Conservation (phyloP, 2,888 invertebrate species). For the Drosophila aldrichi region DNA sequence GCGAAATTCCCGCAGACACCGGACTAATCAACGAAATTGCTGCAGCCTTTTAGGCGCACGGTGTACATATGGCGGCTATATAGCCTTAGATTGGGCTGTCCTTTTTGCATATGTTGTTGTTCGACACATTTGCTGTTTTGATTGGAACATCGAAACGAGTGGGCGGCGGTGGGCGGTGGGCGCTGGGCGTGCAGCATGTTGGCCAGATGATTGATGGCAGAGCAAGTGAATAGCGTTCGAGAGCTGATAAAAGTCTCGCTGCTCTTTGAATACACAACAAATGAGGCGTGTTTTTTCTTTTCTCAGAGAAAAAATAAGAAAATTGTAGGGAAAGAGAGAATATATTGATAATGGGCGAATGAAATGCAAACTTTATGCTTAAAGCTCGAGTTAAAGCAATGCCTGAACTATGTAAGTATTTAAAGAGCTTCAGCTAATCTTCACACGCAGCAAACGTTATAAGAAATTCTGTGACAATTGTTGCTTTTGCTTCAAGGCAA, state of each 20-base stretch:
- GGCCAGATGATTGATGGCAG: slow-evolving; percentile 58
- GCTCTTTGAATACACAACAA: slow-evolving; percentile 16
- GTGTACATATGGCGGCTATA: slow-evolving; percentile 42
- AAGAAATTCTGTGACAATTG: not conserved
- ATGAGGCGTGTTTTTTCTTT: slow-evolving; percentile 5
- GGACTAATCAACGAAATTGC: slow-evolving; percentile 73
- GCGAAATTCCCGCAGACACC: slow-evolving; percentile 56
- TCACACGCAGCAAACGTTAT: not conserved
- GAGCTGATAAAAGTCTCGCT: slow-evolving; percentile 13
- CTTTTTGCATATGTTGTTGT: slow-evolving; percentile 32
- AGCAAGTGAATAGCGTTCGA: slow-evolving; percentile 12
- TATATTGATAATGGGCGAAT: not conserved
- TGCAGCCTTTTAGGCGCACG: slow-evolving; percentile 73
- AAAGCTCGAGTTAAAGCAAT: too few species aligned
- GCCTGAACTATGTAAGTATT: not conserved
- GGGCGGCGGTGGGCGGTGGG: too few species aligned
- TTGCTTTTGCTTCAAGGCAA: slow-evolving; percentile 2
- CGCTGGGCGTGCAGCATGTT: slow-evolving; percentile 26
- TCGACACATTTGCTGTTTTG: slow-evolving; percentile 54
- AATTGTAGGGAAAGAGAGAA: not conserved
- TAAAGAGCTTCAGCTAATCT: not conserved
- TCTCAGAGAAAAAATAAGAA: too few species aligned
- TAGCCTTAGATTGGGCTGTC: slow-evolving; percentile 34
- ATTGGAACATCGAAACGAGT: slow-evolving; percentile 26
- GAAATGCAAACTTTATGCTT: not conserved